Conservation (phyloP, 2,113 vertebrate genomes). For the Chlorocebus sabaeus region DNA sequence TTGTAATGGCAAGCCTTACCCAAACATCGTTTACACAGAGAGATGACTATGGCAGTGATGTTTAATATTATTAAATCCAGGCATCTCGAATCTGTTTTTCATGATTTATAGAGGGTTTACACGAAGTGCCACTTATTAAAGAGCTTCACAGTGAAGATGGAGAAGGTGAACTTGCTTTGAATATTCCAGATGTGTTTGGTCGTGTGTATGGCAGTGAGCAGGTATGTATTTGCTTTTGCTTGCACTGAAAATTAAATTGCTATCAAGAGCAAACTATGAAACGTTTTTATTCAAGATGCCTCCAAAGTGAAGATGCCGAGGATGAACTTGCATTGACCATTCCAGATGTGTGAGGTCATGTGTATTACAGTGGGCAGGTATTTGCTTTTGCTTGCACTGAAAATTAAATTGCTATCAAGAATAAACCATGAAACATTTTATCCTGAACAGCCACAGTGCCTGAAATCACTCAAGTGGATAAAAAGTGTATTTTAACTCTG, state of each 20-base stretch:
- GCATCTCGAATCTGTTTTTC: conserved; percentile 71
- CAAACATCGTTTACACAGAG: conserved; percentile 81
- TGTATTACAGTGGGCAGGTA: conserved; percentile 83
- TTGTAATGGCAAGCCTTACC: conserved; percentile 81
- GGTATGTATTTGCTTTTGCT: conserved; percentile 84
- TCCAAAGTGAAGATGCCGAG: conserved; percentile 79
- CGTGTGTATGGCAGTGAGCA: conserved; percentile 80
- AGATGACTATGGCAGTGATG: conserved; percentile 77
- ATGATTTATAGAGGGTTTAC: conserved; percentile 78
- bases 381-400: conserved; percentile 93
- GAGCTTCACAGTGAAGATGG: conserved; percentile 79
- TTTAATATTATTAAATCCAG: conserved; percentile 71
- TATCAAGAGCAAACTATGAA: conserved; percentile 82
- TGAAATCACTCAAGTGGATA: conserved; percentile 88
- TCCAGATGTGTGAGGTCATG: conserved; percentile 85
- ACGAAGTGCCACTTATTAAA: conserved; percentile 80
- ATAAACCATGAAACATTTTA: conserved; percentile 78
- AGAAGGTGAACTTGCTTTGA: conserved; percentile 84
- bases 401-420: conserved; percentile 82
- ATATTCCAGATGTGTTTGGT: conserved; percentile 88
- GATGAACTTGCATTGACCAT: conserved; percentile 88
- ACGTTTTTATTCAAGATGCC: conserved; percentile 78
- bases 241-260: conserved; percentile 75
- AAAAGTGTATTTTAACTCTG: conserved; percentile 88
- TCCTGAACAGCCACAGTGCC: conserved; percentile 85